phyloP scores from a whole-genome alignment of 2,113 vertebrate genomes.

The Caranx melampygus region DNA sequence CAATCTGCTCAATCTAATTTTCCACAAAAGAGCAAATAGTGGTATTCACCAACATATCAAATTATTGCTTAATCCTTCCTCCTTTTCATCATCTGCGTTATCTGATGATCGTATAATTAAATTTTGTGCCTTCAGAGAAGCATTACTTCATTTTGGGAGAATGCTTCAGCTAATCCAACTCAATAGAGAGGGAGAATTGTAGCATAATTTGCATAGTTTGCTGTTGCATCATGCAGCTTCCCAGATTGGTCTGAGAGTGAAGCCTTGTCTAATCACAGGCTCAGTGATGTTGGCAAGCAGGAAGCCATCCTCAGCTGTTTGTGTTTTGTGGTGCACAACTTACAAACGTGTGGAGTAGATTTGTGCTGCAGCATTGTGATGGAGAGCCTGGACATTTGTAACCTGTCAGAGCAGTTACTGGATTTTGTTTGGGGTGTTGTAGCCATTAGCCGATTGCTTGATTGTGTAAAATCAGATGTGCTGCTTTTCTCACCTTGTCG shows the following conservation, averaged over 20 bases:
- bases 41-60: no score
- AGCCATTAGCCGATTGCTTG: neutral
- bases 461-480: neutral
- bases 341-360: neutral
- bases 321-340: neutral
- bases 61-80: neutral
- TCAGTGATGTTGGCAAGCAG: neutral
- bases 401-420: neutral
- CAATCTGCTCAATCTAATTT: no score
- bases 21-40: no score
- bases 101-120: neutral
- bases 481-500: neutral
- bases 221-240: neutral
- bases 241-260: neutral
- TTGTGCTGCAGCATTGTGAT: neutral
- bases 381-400: neutral
- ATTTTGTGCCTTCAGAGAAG: neutral
- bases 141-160: neutral
- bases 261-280: slow-evolving; percentile 1
- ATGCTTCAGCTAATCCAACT: neutral
- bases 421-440: neutral
- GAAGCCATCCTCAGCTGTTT: neutral
- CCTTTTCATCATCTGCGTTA: neutral
- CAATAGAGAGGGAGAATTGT: neutral
- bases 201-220: neutral